Evolutionary conservation across 2,113 vertebrate species (phyloP), one percentile per base, ranked within the genome.

Genomic region (Crotalus viridis): DNA sequence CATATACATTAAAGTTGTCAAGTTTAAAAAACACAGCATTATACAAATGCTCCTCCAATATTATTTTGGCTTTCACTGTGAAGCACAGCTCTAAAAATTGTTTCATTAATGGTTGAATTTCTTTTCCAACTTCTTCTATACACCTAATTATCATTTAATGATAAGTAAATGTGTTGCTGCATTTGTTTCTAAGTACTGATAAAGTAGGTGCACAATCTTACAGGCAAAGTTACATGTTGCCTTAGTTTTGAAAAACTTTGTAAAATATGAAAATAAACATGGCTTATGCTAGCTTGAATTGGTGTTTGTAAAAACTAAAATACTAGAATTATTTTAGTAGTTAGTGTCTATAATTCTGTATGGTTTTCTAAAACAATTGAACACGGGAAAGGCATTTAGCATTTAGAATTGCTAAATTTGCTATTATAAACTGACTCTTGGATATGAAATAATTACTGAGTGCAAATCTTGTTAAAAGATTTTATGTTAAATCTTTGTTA

Each of bases 311-410:
- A 74, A 57, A 13, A 59, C 19, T 33, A 0, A 51, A 92, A 92
- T 89, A 87, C 5, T 8, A 91, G 88, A 91, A 17, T 64, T 52
- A 90, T 87, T 93, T 85, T 8, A 89, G 85, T 87, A 81, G 81
- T 0, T 0, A 59, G 48, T 22, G 54, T 2, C 22, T 33, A 12
- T 33, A 92, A 56, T 39, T 56, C 0, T 54, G 0, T 94, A 57
- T 92, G 15, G 6, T 28, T 2, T 93, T 22, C 13, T 0, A 21
- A 7, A 51, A 15, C 12, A 26, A 59, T 54, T 54, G 8, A 88
- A 85, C 1, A 0, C 0, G 15, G 88, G 15, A 6, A 19, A 33
- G 88, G 46, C 57, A n/a, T n/a, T n/a, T n/a, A 61, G 4, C 6
- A 1, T 89, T 85, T 93, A 89, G 55, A 55, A 10, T 54, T 81